Percentiles rank a stretch among this genome's conserved stretches.
phyloP scores from a whole-genome alignment of 1,140 invertebrate genomes.

The Drosophila melanogaster region DNA sequence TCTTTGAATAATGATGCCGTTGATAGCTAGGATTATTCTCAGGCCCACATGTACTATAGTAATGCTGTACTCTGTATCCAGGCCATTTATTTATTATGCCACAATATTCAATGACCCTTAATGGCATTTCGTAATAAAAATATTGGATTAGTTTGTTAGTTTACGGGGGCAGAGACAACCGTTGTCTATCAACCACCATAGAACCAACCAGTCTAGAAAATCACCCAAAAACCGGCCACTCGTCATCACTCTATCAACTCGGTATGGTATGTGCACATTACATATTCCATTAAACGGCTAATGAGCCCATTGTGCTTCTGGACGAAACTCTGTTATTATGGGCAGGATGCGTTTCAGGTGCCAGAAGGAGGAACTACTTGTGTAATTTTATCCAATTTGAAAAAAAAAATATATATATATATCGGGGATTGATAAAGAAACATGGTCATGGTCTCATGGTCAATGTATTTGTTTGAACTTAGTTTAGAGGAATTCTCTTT shows the following conservation, averaged over 20 bases:
- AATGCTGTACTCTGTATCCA: constrained; percentile 4
- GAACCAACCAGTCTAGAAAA: background rate
- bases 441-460: background rate
- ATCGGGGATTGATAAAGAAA: background rate
- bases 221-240: constrained; percentile 16
- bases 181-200: constrained; percentile 46
- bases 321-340: background rate
- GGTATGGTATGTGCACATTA: constrained; percentile 49
- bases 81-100: constrained; percentile 81
- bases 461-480: too few relatives aligned
- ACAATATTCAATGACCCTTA: constrained; percentile 83
- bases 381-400: too few relatives aligned
- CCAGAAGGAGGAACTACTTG: background rate
- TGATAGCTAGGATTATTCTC: constrained; percentile 74
- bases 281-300: constrained; percentile 81
- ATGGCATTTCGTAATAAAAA: constrained; percentile 84
- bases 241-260: constrained; percentile 70
- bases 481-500: background rate
- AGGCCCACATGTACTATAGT: constrained; percentile 10
- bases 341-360: constrained; percentile 51
- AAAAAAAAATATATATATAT: background rate
- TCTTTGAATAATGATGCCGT: constrained; percentile 82
- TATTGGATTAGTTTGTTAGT: constrained; percentile 83
- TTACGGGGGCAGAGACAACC: constrained; percentile 30
- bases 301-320: constrained; percentile 70